A percentile compares a stretch with the other conserved stretches of the same genome.
Evolutionary conservation across 2,797 vertebrate genomes (phyloP).

Genomic region (Falco naumanni): DNA sequence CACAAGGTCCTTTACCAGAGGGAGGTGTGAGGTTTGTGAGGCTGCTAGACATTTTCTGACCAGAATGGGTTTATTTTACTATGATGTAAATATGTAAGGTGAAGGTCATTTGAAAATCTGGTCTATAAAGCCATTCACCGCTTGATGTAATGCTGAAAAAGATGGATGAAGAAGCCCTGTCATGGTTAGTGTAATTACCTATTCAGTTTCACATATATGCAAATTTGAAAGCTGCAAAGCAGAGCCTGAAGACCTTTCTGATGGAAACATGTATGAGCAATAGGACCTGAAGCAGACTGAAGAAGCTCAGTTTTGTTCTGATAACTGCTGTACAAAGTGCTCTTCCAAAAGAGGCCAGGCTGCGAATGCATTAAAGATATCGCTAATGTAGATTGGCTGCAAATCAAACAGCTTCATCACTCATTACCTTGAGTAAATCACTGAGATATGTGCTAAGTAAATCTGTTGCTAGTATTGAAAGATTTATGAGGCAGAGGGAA

Average conservation of each 20-base stretch:
- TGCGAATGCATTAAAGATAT: background rate
- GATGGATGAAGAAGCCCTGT: rapidly evolving
- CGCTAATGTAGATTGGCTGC: background rate
- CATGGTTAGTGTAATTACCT: background rate
- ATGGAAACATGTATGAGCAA: background rate
- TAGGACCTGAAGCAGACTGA: background rate
- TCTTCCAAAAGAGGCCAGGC: background rate
- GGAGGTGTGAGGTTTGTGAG: rapidly evolving
- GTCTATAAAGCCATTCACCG: rapidly evolving
- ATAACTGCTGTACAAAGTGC: background rate
- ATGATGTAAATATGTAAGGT: background rate
- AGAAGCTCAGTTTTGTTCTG: background rate
- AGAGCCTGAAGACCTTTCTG: background rate
- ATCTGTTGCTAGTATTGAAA: background rate
- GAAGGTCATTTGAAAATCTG: background rate
- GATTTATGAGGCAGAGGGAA: conserved; percentile 13
- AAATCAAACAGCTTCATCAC: background rate
- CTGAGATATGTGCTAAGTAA: conserved; percentile 9
- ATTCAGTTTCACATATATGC: background rate
- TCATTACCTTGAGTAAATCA: conserved; percentile 34
- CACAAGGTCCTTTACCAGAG: background rate
- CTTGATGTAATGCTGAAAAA: background rate
- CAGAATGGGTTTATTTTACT: background rate
- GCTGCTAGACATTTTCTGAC: background rate
- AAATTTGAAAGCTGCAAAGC: background rate